Evolutionary conservation across 64 coral and sea anemone species (phyloP), one percentile per base, ranked within the genome.

Genomic region (Pachyseris speciosa): DNA sequence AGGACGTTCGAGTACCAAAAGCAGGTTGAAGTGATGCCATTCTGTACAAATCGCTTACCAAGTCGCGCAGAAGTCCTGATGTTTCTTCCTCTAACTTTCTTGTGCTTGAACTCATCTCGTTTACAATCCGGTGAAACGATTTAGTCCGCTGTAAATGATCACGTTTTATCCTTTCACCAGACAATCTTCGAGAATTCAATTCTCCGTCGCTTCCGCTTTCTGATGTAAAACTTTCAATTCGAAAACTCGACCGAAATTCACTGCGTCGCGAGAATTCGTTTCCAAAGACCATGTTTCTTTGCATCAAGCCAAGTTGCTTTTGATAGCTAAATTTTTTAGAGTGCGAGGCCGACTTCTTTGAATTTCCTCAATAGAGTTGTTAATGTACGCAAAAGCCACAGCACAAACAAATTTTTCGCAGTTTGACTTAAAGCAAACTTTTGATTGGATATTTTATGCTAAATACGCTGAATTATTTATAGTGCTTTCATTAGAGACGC

Each of bases 21-120:
- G n/a, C n/a, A n/a, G n/a, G n/a, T n/a, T n/a, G n/a, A n/a, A n/a
- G n/a, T n/a, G n/a, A n/a, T n/a, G 16, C 13, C 4, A 16, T 34
- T 68, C 65, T 4, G 11, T 33, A 68, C 4, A 50, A 76, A 50
- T 15, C 43, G 11, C 77, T 81, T 63, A 81, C 77, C 77, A 81
- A 39, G 55, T 81, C 77, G 48, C 77, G 77, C 9, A 81, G 30
- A 81, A 81, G 77, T 22, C 77, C 77, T 9, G 51, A 61, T 3
- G 53, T 42, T 81, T 64, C 77, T 81, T 81, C 32, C 3, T 63
- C 77, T 39, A 81, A 36, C 15, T 63, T 81, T 37, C 55, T 81
- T 81, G 77, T 81, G 49, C 33, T 81, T 55, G 52, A 58, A 58
- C 53, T 40, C 77, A 81, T 81, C 34, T 81, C 52, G 48, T 81